Percentiles rank a stretch among this genome's conserved stretches.
These are phyloP conservation scores for Panopea generosa DNA, from an alignment of 2,888 invertebrate genomes.

Conservation along the genomic window DNA sequence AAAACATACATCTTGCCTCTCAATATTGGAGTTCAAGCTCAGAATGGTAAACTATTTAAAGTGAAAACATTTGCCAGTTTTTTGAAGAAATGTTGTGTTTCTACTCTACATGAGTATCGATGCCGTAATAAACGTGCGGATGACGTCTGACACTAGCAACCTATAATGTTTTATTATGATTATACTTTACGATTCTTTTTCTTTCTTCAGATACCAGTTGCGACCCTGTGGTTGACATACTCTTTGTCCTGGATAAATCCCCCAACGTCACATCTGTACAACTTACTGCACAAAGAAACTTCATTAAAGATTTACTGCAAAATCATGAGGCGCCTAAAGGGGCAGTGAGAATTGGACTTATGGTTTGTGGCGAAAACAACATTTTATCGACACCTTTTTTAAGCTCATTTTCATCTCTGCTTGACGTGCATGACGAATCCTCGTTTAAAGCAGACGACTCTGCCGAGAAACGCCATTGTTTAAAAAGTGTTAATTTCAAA, in stretches of 20 bases:
- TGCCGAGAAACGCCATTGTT: constrained; percentile 10
- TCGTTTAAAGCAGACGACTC: not conserved
- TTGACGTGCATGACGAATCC: not conserved
- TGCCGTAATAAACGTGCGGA: no score
- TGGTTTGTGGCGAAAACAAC: constrained; percentile 22
- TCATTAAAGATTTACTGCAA: constrained; percentile 14
- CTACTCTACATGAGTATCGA: no score
- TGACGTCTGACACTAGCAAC: no score
- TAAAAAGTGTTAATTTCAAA: constrained; percentile 30
- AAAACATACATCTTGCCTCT: no score
- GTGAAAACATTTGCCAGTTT: no score
- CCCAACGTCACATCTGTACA: constrained; percentile 23
- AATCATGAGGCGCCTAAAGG: constrained; percentile 35
- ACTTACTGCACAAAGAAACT: constrained; percentile 21
- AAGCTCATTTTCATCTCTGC: not conserved
- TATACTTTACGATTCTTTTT: not conserved
- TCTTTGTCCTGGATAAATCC: constrained; percentile 40
- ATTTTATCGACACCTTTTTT: constrained; percentile 16
- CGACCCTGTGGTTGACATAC: constrained; percentile 40
- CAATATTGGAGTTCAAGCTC: no score
- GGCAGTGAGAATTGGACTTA: constrained; percentile 22
- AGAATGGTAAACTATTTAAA: no score
- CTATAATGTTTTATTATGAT: no score
- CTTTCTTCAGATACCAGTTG: constrained; percentile 24
- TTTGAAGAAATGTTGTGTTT: no score